These are phyloP conservation scores for Magallana ariakensis DNA, from an alignment of 1,140 invertebrate genomes.

Conservation along the genomic window DNA sequence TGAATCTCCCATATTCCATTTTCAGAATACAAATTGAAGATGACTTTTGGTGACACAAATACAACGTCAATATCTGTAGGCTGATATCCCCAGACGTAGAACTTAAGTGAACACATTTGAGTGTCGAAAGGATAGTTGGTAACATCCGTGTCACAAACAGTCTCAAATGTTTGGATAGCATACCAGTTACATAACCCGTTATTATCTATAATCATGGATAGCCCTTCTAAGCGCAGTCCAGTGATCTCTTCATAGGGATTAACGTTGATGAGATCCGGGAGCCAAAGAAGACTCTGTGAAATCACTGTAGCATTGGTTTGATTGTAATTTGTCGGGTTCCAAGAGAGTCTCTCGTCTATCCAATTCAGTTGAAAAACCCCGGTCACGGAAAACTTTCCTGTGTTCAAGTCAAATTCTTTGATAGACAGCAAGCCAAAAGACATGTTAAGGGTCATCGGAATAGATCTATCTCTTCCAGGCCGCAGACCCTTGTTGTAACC, in stretches of 20 bases:
- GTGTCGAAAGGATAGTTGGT: constrained; percentile 86
- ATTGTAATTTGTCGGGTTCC: not conserved
- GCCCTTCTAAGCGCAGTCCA: not conserved
- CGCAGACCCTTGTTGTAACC: not conserved
- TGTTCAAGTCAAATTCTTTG: constrained; percentile 22
- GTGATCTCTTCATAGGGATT: constrained; percentile 24
- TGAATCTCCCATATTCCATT: constrained; percentile 82
- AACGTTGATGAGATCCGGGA: constrained; percentile 16
- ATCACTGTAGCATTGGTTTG: not conserved
- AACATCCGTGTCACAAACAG: constrained; percentile 94
- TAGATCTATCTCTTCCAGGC: not conserved
- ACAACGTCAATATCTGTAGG: constrained; percentile 78
- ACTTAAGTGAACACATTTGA: constrained; percentile 83
- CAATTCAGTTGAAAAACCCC: not conserved
- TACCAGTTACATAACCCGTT: constrained; percentile 41
- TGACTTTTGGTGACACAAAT: constrained; percentile 79
- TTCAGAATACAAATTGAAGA: constrained; percentile 81
- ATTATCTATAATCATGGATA: not conserved
- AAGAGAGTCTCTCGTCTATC: constrained; percentile 34
- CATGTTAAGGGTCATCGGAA: not conserved
- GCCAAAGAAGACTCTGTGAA: constrained; percentile 30
- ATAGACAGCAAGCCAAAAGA: not conserved
- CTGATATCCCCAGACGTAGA: constrained; percentile 63
- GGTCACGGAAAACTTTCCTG: constrained; percentile 16
- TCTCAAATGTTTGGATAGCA: constrained; percentile 42